A percentile compares a stretch with the other conserved stretches of the same genome.
phyloP scores from a whole-genome alignment of 2,888 invertebrate genomes.

The Oligia strigilis region DNA sequence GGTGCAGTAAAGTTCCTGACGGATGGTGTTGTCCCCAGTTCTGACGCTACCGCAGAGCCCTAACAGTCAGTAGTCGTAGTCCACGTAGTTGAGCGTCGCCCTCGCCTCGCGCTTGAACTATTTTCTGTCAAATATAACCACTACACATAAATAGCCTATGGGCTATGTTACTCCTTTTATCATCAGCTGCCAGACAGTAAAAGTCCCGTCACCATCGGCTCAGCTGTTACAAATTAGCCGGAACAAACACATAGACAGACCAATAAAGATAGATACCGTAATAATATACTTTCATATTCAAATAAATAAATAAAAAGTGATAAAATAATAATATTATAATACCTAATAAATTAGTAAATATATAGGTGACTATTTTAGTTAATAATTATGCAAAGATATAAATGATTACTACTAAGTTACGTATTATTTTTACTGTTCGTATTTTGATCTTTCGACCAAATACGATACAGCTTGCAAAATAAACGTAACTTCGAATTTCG shows the following conservation, averaged over 20 bases:
- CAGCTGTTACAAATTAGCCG: too few species aligned
- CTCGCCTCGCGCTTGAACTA: neutral
- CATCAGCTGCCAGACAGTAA: neutral
- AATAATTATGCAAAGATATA: neutral
- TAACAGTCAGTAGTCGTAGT: constrained; percentile 20
- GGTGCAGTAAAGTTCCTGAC: constrained; percentile 22
- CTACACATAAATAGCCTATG: too few species aligned
- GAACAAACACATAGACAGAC: too few species aligned
- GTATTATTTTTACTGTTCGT: neutral
- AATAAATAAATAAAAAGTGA: too few species aligned
- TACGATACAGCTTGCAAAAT: neutral
- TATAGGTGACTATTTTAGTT: neutral
- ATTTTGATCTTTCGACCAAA: neutral
- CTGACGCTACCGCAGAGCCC: constrained; percentile 11
- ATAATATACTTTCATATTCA: too few species aligned
- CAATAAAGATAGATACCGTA: too few species aligned
- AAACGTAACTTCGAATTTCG: neutral
- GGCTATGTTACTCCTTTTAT: neutral
- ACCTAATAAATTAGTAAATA: neutral
- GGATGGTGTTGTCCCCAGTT: neutral
- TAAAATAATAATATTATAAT: too few species aligned
- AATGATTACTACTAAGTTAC: neutral
- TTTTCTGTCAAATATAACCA: neutral
- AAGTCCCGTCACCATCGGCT: too few species aligned
- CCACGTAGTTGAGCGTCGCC: neutral